phyloP scores from a whole-genome alignment of 2,888 invertebrate species.

The Eupithecia exiguata region DNA sequence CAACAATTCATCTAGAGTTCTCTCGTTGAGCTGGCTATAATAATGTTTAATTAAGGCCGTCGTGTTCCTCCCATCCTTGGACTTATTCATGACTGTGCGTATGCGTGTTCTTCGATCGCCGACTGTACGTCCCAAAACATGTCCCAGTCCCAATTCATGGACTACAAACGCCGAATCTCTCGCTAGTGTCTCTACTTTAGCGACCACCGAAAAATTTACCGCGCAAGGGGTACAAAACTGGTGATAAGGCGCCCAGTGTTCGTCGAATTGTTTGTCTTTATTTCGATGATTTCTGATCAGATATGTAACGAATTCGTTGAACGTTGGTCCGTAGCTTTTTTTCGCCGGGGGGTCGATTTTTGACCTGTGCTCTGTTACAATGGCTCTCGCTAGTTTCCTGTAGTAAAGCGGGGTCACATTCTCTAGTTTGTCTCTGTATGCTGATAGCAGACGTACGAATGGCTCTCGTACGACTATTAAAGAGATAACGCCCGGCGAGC shows the following conservation, averaged over 20 bases:
- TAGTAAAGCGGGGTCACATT: constrained; percentile 87
- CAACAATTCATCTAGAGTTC: constrained; percentile 83
- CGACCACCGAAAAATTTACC: constrained; percentile 86
- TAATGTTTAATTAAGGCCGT: constrained; percentile 76
- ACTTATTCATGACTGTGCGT: constrained; percentile 81
- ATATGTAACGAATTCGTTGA: constrained; percentile 88
- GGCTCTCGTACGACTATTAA: constrained; percentile 89
- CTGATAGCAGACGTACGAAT: constrained; percentile 88
- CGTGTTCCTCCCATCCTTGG: constrained; percentile 80
- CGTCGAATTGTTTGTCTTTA: constrained; percentile 81
- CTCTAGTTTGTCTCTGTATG: constrained; percentile 89
- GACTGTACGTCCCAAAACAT: constrained; percentile 76
- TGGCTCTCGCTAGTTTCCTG: constrained; percentile 86
- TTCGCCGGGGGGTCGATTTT: constrained; percentile 63
- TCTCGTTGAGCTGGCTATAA: constrained; percentile 82
- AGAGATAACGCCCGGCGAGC: constrained; percentile 85
- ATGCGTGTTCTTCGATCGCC: constrained; percentile 78
- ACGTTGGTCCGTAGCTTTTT: constrained; percentile 83
- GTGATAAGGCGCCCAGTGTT: constrained; percentile 87
- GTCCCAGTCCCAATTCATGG: constrained; percentile 83
- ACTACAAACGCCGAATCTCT: constrained; percentile 85
- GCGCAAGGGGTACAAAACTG: constrained; percentile 87
- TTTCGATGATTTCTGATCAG: constrained; percentile 84
- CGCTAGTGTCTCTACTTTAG: constrained; percentile 85
- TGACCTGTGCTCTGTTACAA: constrained; percentile 85